Percentiles rank a stretch among this genome's conserved stretches.
phyloP scores from a whole-genome alignment of 2,113 vertebrate species.

The Microtus ochrogaster region DNA sequence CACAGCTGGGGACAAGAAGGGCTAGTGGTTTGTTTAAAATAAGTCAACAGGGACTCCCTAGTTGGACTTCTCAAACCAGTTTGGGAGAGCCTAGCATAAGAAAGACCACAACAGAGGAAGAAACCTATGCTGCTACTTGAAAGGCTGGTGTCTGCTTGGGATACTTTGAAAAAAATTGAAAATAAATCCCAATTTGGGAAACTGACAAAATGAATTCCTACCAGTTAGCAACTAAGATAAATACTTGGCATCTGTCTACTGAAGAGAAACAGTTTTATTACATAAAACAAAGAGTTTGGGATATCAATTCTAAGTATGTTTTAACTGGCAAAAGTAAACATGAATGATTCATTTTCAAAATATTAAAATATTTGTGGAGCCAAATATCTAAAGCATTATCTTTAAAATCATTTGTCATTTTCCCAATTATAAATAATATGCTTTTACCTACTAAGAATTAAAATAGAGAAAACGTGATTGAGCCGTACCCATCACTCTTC shows the following conservation, averaged over 20 bases:
- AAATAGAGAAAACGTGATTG: background rate
- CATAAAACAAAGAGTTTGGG: background rate
- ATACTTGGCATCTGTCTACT: background rate
- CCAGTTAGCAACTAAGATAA: background rate
- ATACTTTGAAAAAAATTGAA: background rate
- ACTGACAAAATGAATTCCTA: background rate
- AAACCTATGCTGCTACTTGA: background rate
- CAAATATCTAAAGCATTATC: background rate
- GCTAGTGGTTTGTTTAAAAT: background rate
- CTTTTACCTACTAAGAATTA: background rate
- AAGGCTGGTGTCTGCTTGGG: background rate
- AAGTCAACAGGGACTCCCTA: background rate
- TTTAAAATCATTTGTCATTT: conserved; percentile 13
- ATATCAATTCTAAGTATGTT: conserved; percentile 47
- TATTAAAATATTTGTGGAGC: background rate
- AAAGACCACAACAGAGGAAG: background rate
- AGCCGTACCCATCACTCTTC: background rate
- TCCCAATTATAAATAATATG: conserved; percentile 15
- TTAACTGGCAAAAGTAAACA: background rate
- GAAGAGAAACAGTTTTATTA: background rate
- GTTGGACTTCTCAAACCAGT: conserved; percentile 16
- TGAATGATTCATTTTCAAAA: conserved; percentile 5
- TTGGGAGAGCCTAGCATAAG: background rate
- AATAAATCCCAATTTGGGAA: background rate
- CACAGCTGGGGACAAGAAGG: background rate